Evolutionary conservation across 1,140 invertebrate species (phyloP).

Genomic region (Agrilus planipennis): DNA sequence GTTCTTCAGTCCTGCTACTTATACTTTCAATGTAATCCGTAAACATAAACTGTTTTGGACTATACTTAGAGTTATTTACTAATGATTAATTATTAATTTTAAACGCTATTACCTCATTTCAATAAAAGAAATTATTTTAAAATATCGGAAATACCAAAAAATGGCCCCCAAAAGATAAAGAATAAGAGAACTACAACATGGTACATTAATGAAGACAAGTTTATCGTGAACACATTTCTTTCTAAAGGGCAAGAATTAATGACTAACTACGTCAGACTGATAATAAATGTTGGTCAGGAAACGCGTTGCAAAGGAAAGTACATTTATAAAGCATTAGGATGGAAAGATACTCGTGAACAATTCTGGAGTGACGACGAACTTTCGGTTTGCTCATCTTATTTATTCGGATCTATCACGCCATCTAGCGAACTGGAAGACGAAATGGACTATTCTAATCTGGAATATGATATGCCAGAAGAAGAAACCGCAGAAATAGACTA

Average conservation of each 20-base stretch:
- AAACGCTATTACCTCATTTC: neutral
- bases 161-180: too few species aligned
- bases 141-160: neutral
- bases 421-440: too few species aligned
- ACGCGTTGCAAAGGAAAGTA: slow-evolving; percentile 5
- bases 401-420: too few species aligned
- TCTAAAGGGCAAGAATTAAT: slow-evolving; percentile 20
- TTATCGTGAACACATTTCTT: neutral
- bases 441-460: too few species aligned
- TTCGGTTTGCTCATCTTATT: too few species aligned
- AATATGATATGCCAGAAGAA: too few species aligned
- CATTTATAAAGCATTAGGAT: slow-evolving; percentile 14
- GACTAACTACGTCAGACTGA: slow-evolving; percentile 14
- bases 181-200: too few species aligned
- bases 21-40: neutral
- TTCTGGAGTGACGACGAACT: slow-evolving; percentile 10
- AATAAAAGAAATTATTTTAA: neutral
- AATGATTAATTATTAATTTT: neutral
- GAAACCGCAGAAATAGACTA: too few species aligned
- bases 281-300: slow-evolving; percentile 10
- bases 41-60: neutral
- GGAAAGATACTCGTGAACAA: slow-evolving; percentile 19
- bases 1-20: neutral
- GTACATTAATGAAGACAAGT: neutral
- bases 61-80: neutral